phyloP scores from a whole-genome alignment of 2,888 invertebrate genomes.

The Pterostichus madidus region DNA sequence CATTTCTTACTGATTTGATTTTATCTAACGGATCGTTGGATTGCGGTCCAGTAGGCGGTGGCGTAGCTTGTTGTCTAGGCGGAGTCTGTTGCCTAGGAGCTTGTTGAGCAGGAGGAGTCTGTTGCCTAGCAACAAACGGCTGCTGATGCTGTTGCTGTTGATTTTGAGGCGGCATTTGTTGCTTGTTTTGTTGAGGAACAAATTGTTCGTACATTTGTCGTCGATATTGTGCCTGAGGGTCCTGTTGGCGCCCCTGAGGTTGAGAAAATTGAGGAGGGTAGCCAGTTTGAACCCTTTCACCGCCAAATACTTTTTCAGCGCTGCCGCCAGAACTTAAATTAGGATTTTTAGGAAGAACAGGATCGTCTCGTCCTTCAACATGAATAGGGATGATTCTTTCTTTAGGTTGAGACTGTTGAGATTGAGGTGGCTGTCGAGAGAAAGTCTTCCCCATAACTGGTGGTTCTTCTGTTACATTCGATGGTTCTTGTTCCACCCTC shows the following conservation, averaged over 20 bases:
- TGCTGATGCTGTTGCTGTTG: conserved; percentile 71
- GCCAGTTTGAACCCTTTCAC: conserved; percentile 70
- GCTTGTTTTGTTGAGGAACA: conserved; percentile 72
- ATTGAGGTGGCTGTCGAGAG: conserved; percentile 46
- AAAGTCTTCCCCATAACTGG: conserved; percentile 66
- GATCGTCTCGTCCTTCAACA: conserved; percentile 91
- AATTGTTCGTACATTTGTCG: conserved; percentile 71
- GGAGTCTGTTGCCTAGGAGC: conserved; percentile 73
- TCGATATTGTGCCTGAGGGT: conserved; percentile 68
- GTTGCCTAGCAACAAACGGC: conserved; percentile 70
- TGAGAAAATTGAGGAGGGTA: too few relatives aligned
- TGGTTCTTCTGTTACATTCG: conserved; percentile 57
- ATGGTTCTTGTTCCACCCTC: conserved; percentile 68
- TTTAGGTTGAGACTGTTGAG: conserved; percentile 75
- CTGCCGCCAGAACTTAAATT: conserved; percentile 72
- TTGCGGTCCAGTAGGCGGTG: conserved; percentile 75
- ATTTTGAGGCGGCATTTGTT: conserved; percentile 71
- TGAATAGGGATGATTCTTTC: conserved; percentile 93
- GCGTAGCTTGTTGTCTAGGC: conserved; percentile 76
- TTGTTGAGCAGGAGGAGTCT: conserved; percentile 70
- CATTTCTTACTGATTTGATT: conserved; percentile 89
- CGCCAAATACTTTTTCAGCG: conserved; percentile 75
- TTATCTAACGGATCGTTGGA: conserved; percentile 85
- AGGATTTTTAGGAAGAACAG: conserved; percentile 83
- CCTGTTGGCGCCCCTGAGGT: conserved; percentile 64